Evolutionary conservation across 2,113 vertebrate genomes (phyloP).

Genomic region (Phylloscopus whistleri): DNA sequence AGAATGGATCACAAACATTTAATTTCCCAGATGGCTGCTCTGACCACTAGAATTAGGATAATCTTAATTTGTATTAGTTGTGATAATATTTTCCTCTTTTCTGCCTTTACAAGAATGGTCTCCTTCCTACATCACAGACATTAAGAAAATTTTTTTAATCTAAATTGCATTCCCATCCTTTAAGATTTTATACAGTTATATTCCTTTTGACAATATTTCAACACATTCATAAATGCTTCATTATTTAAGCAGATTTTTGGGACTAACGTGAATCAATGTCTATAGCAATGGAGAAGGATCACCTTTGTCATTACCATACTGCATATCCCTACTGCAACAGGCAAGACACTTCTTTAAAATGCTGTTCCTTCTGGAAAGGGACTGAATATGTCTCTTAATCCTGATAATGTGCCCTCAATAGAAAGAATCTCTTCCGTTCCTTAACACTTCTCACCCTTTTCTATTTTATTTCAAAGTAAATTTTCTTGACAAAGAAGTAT

Average conservation of each 20-base stretch:
- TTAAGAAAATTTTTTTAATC: background rate
- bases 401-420: background rate
- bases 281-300: background rate
- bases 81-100: background rate
- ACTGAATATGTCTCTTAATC: background rate
- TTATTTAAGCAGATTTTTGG: background rate
- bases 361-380: background rate
- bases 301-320: background rate
- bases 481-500: background rate
- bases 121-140: background rate
- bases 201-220: background rate
- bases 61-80: background rate
- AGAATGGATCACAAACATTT: background rate
- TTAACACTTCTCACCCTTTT: background rate
- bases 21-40: background rate
- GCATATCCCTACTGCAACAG: background rate
- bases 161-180: rapidly evolving
- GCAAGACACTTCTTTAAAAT: background rate
- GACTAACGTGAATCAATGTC: background rate
- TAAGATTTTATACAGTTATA: background rate
- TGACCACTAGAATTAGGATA: background rate
- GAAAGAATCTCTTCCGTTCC: background rate
- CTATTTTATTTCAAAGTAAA: background rate
- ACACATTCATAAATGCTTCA: background rate
- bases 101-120: background rate